phyloP scores from a whole-genome alignment of 2,888 invertebrate genomes.

The Vannuccia rotundouncinata region DNA sequence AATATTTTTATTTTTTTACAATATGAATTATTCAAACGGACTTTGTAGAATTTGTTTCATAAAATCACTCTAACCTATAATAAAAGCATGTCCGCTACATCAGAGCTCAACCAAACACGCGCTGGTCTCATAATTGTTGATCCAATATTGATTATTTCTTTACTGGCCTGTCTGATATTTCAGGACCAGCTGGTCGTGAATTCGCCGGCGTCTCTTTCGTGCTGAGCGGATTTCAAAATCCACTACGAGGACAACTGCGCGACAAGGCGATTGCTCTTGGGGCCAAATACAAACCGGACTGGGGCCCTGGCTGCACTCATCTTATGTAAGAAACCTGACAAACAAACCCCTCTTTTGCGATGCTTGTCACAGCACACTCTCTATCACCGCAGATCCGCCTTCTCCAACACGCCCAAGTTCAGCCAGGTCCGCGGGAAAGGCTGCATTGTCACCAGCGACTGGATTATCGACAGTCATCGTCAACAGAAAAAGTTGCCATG shows the following conservation, averaged over 20 bases:
- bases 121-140: too few relatives aligned
- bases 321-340: constrained; percentile 79
- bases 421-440: constrained; percentile 65
- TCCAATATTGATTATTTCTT: too few relatives aligned
- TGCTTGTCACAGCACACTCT: too few relatives aligned
- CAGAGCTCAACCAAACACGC: too few relatives aligned
- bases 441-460: constrained; percentile 67
- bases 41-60: too few relatives aligned
- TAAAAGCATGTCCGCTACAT: too few relatives aligned
- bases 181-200: constrained; percentile 62
- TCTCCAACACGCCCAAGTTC: constrained; percentile 79
- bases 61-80: too few relatives aligned
- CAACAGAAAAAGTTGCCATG: constrained; percentile 65
- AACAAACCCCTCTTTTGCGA: too few relatives aligned
- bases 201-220: constrained; percentile 68
- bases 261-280: constrained; percentile 70
- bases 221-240: constrained; percentile 82
- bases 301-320: constrained; percentile 71
- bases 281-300: constrained; percentile 70
- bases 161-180: constrained; percentile 9
- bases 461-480: constrained; percentile 66
- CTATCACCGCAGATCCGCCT: constrained; percentile 69
- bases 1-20: too few relatives aligned
- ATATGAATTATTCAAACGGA: too few relatives aligned
- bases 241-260: constrained; percentile 66